Conservation (phyloP, 2,797 vertebrate genomes). For the Aphelocoma californica region DNA sequence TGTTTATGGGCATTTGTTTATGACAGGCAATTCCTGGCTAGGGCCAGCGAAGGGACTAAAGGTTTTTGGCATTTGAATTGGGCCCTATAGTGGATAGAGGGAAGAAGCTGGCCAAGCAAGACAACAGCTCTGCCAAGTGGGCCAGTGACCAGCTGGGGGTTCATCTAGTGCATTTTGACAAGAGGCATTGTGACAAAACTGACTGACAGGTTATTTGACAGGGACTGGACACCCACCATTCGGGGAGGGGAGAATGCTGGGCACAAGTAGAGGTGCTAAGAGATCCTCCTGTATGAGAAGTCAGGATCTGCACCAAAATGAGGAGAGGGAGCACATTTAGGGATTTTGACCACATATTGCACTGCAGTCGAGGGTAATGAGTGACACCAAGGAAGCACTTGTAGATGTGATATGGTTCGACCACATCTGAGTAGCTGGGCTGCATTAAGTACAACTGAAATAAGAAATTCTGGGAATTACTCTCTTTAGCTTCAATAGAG, state of each 20-base stretch:
- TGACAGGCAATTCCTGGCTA: background rate
- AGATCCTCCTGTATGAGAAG: background rate
- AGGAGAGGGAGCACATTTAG: background rate
- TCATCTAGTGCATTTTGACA: background rate
- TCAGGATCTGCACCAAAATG: background rate
- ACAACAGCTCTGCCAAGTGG: background rate
- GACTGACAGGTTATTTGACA: background rate
- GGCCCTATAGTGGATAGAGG: background rate
- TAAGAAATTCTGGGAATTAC: background rate
- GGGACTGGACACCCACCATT: background rate
- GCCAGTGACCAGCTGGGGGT: background rate
- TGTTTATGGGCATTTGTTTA: background rate
- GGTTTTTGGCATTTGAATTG: background rate
- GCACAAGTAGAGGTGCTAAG: background rate
- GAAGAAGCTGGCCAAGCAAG: background rate
- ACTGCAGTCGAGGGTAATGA: background rate
- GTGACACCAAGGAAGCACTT: background rate
- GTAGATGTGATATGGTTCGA: background rate
- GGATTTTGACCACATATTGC: background rate
- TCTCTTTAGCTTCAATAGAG: background rate
- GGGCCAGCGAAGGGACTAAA: background rate
- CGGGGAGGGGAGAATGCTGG: background rate
- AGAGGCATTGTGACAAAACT: background rate
- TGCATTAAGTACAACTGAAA: fast-evolving
- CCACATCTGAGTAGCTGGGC: background rate